Evolutionary conservation across 1,140 invertebrate species (phyloP), one percentile per base, ranked within the genome.

Genomic region (Aphelenchoides besseyi): DNA sequence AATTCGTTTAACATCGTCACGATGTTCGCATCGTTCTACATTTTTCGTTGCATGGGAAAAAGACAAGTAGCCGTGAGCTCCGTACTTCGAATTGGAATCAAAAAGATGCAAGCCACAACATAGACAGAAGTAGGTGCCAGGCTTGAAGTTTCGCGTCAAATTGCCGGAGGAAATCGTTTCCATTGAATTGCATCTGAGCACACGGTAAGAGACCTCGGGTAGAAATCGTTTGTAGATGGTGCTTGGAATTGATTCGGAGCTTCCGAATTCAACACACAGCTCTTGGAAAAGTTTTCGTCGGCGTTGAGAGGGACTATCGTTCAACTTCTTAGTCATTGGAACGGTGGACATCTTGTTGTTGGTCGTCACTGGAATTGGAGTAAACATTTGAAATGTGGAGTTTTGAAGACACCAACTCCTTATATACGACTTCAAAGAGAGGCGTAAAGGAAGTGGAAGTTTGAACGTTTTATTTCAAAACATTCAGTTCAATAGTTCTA

Each of bases 61-160:
- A 33, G 55, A 8, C 5, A 59, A 18, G 26, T 33, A 59, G 5
- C 5, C 5, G 18, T 5, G n/a, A 5, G 18, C 18, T 5, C 55
- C 55, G 55, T 8, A 59, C 55, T 59, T 59, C 5, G 5, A 5
- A 8, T 5, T 59, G 5, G 55, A 59, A 5, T 33, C 55, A 18
- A 59, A 33, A 18, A 59, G 55, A 59, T 5, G 55, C 18, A 59
- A 5, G 5, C 55, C 55, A 23, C 55, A 59, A 23, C 55, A 59
- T 8, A 18, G 5, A 18, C 55, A 59, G 5, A 23, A 59, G 18
- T 59, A 59, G 18, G 5, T 33, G 5, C 55, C 55, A 23, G 55
- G 55, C 5, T 5, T 59, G 55, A 8, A 8, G 55, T 59, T 59
- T 59, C 18, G 5, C 5, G 26, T 59, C 5, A 59, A 33, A 8